Base-by-base conservation (phyloP, 2,888 invertebrate species). In the Pachliopta kotzebuea region DNA sequence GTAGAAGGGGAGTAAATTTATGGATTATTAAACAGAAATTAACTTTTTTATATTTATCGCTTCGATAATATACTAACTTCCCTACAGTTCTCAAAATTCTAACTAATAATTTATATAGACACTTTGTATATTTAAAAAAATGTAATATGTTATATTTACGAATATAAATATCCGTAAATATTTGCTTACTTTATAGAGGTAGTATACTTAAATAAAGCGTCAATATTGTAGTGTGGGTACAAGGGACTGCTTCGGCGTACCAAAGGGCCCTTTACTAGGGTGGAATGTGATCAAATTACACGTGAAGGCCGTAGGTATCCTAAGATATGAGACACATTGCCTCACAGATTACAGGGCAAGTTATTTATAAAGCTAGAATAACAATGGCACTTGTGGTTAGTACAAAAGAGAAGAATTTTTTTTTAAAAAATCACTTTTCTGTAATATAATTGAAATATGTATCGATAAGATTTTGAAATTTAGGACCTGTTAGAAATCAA, bases 271-370 rank as follows among this genome's bases (percentile, higher is more conserved):
- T 71, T 49, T 21, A 42, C 73, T 75, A 77, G 75, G 77, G 80
- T 79, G 80, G 83, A 84, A 81, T 79, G 83, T 83, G 83, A 88
- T 88, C 86, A 85, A 86, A 87, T 88, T 87, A 84, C 78, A 78
- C 84, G 85, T 83, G 87, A 87, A 83, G 85, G 81, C 81, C 52
- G 62, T 63, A 63, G 57, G 82, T 82, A 78, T 80, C 78, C 82
- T 80, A 53, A 63, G 74, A 80, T 79, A 80, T 81, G 72, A 67
- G 78, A 80, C 76, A 81, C 70, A 84, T 76, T 57, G 78, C 50
- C 69, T 59, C 29, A 4, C 57, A 66, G 72, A 65, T 70, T 65
- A 67, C 67, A 26, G 23, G 60, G 55, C 62, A 54, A 24, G 0
- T 31, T 54, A 14, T n/a, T 59, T 17, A 20, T 4, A 49, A 49